Evolutionary conservation across 2,113 vertebrate genomes (phyloP), one percentile per base, ranked within the genome.

Genomic region (Isichthys henryi): DNA sequence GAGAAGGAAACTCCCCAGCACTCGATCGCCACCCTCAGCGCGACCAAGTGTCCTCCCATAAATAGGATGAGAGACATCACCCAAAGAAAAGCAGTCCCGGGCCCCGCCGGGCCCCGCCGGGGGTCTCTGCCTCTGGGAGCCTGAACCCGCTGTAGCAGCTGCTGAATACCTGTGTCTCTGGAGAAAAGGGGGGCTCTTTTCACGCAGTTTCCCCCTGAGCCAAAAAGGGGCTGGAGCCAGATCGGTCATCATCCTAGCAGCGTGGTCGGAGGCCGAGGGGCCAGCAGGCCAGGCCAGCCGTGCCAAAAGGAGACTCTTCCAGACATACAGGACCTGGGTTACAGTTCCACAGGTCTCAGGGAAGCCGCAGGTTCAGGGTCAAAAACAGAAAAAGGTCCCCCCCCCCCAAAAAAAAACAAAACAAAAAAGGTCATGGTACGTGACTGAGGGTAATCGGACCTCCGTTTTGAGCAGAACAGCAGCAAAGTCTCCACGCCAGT

Each of bases 41-140:
- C 62, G 21, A 21, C n/a, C 27, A 87, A 74, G 84, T 50, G 49
- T 70, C 62, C 62, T 89, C 43, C 39, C 66, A 86, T 89, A 87
- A 89, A 89, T 86, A 86, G 53, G 62, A 70, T 70, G 56, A n/a
- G 56, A 3, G 53, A 85, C 27, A 8, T 85, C 11, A 17, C 15
- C 74, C 49, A 83, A 89, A 77, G n/a, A 19, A 31, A 49, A 23
- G 31, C 52, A 17, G 53, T 85, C 46, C 58, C 39, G 39, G 35
- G 23, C 45, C 43, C 88, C 43, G 11, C 48, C 43, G 80, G 31
- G 48, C 39, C 13, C 52, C 45, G 77, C 39, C 11, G 58, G 4
- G 50, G 39, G 62, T 13, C 19, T 82, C 77, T 31, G 39, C 35
- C 56, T 77, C 50, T 27, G 88, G 43, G 27, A 27, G 31, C 35